Base-by-base conservation (phyloP, 2,797 vertebrate species). In the Echeneis naucrates region DNA sequence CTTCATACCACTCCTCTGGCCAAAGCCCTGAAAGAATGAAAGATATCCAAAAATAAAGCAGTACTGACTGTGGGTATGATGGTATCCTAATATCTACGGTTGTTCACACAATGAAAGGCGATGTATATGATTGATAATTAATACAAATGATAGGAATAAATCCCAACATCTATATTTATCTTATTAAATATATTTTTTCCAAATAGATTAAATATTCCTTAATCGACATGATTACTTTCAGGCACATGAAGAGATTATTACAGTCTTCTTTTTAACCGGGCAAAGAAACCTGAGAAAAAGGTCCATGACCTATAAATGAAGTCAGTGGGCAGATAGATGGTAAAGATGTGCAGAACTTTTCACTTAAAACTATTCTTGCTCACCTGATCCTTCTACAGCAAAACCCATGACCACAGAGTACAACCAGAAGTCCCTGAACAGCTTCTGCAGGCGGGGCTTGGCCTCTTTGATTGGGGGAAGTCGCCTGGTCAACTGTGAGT, bases 1-100 rank as follows among this genome's bases (percentile, higher is more conserved):
- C 98, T 82, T 99, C 98, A n/a, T 99, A 99, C 98, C 98, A 99
- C 62, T 99, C 97, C 82, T 98, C 97, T 3, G 98, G 98, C 98
- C 98, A 98, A 55, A 98, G 95, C 61, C 97, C 97, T 98, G 83
- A 61, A 68, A 62, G n/a, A 14, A 83, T 19, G 76, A 30, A 45
- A 59, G 0, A 37, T 3, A 42, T 65, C 1, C 19, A 54, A 16
- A 71, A 54, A 45, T 11, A 2, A 2, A 62, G 12, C 4, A 8
- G 37, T 2, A 17, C 33, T 60, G 61, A 52, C 30, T 42, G 16
- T 27, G 23, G 4, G 27, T 13, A 57, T 26, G 26, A 10, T 69
- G 16, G 8, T 14, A 38, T 14, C 5, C 3, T n/a, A 37, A 37
- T n/a, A 42, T 40, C 38, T 51, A 14, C 0, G 3, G 24, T 55